Conservation (phyloP, 92 coral and sea anemone genomes). For the Epizoanthus illoricatus region DNA sequence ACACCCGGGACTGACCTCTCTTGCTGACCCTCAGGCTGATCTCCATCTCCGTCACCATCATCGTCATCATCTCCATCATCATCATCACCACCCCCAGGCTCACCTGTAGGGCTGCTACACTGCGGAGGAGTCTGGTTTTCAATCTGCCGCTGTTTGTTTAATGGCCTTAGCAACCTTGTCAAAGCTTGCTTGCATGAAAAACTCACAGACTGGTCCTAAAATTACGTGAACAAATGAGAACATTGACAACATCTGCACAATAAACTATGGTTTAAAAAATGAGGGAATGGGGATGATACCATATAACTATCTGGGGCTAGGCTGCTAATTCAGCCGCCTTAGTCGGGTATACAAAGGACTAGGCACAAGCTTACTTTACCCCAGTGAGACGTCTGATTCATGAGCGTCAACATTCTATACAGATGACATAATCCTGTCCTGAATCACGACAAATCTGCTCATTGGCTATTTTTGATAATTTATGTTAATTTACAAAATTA, state of each 20-base stretch:
- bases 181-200: constrained; percentile 96
- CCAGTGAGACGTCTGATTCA: too few species aligned
- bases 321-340: too few species aligned
- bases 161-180: constrained; percentile 75
- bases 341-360: too few species aligned
- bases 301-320: too few species aligned
- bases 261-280: neutral
- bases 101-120: constrained; percentile 72
- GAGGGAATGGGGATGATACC: too few species aligned
- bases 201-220: constrained; percentile 84
- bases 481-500: too few species aligned
- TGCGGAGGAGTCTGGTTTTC: constrained; percentile 73
- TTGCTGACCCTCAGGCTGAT: constrained; percentile 47
- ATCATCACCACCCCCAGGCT: constrained; percentile 73
- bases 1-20: constrained; percentile 51
- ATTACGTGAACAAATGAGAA: neutral
- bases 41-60: constrained; percentile 44
- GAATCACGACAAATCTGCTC: too few species aligned
- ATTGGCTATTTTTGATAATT: too few species aligned
- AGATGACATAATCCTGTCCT: too few species aligned
- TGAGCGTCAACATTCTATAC: too few species aligned
- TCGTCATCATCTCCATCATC: constrained; percentile 82
- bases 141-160: constrained; percentile 68
- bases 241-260: neutral
- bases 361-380: too few species aligned